Evolutionary conservation across 2,797 vertebrate genomes (phyloP).

Genomic region (Hyperoplus immaculatus): DNA sequence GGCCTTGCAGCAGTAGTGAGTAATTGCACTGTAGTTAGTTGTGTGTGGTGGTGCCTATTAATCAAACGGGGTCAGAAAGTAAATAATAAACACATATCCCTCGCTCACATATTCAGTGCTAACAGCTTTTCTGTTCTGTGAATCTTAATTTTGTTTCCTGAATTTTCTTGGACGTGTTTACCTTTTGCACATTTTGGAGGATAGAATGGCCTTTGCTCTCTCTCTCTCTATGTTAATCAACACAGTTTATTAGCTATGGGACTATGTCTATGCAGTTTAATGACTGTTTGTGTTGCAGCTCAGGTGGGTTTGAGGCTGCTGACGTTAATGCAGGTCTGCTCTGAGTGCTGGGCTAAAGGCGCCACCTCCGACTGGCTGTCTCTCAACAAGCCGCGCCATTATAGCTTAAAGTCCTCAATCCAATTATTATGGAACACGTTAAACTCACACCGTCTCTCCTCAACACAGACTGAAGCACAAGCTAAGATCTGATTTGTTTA

Average conservation of each 20-base stretch:
- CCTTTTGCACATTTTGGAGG: neutral
- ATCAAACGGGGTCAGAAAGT: slow-evolving; percentile 7
- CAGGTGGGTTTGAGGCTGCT: neutral
- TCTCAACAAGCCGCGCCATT: slow-evolving; percentile 28
- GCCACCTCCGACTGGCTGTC: slow-evolving; percentile 29
- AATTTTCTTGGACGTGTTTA: neutral
- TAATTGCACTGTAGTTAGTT: neutral
- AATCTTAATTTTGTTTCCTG: neutral
- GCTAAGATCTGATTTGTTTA: neutral
- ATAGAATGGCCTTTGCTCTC: neutral
- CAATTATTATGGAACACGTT: slow-evolving; percentile 69
- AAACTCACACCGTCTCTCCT: slow-evolving; percentile 9
- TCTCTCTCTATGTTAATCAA: neutral
- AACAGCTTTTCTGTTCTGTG: neutral
- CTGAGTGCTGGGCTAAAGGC: slow-evolving; percentile 5
- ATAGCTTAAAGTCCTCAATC: slow-evolving; percentile 72
- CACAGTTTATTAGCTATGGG: neutral
- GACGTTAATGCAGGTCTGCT: neutral
- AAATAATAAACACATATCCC: neutral
- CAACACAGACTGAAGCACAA: neutral
- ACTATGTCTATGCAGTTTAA: neutral
- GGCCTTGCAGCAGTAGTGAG: slow-evolving; percentile 6
- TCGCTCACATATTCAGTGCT: neutral
- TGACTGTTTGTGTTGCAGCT: neutral
- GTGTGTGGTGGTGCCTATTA: neutral